These are phyloP conservation scores for Condylura cristata DNA, from an alignment of 2,113 vertebrate genomes.

Conservation along the genomic window DNA sequence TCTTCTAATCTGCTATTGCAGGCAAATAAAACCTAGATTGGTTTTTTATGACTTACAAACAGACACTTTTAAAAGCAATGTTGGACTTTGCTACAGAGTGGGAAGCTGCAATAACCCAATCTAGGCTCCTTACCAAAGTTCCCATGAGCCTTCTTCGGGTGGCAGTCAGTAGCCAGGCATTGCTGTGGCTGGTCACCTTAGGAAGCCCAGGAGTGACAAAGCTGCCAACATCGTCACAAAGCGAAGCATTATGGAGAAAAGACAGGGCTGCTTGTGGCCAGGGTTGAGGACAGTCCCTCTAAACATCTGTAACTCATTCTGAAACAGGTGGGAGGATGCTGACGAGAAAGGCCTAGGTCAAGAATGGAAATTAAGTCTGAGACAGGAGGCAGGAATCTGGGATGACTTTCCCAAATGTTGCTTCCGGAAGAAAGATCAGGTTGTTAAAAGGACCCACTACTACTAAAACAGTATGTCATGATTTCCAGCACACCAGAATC, in stretches of 20 bases:
- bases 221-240: neutral
- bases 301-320: neutral
- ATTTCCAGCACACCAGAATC: neutral
- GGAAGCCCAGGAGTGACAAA: accelerated
- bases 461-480: neutral
- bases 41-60: neutral
- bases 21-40: neutral
- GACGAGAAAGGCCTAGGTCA: neutral
- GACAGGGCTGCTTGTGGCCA: neutral
- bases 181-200: no score
- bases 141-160: neutral
- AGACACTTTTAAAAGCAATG: neutral
- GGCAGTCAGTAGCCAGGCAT: neutral
- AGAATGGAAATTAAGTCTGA: neutral
- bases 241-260: neutral
- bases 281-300: neutral
- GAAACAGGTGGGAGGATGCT: neutral
- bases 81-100: neutral
- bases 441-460: neutral
- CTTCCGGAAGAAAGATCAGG: neutral
- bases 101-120: neutral
- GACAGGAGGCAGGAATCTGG: neutral
- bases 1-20: neutral
- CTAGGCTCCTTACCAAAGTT: neutral
- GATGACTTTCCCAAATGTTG: neutral